Evolutionary conservation across 2,113 vertebrate genomes (phyloP), one percentile per base, ranked within the genome.

Genomic region (Xerus inauris): DNA sequence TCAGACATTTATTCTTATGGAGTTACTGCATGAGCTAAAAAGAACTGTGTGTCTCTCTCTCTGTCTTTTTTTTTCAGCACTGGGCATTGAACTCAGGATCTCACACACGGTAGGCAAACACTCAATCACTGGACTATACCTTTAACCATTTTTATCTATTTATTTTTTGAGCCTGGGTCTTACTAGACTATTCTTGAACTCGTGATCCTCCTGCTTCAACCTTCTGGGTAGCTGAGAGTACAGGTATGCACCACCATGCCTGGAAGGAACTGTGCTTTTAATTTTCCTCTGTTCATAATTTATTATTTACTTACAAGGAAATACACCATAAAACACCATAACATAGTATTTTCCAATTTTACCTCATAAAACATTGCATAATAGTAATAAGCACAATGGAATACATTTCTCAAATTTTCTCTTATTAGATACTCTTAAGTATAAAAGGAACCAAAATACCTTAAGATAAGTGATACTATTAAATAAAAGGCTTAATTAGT

Each of bases 251-350:
- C 64, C 32, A 69, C 65, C 32, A 69, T 69, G 65, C 32, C 35
- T 69, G 65, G 65, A 11, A 95, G 45, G 59, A 73, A 65, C 1
- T 14, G 30, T 86, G 26, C 71, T 17, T 95, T 97, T 75, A 93
- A 35, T 72, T 90, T 84, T 64, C 54, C 42, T 87, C 38, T 59
- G 9, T 82, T 96, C 19, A 32, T 40, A 79, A 38, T 86, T 91
- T 47, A 49, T 84, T 88, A 73, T 85, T 90, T 91, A 87, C 12
- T 49, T 91, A 73, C 9, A 91, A 67, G 57, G 80, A 87, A 90
- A 77, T 38, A 62, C 86, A 77, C 38, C 69, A 40, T 84, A 59
- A 87, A 14, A 16, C 59, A 62, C 49, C 88, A 62, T 86, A 82
- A 54, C 47, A 94, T 47, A 83, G 17, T 86, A 62, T 82, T 26